Evolutionary conservation across 2,888 invertebrate genomes (phyloP).

Genomic region (Busseola fusca): DNA sequence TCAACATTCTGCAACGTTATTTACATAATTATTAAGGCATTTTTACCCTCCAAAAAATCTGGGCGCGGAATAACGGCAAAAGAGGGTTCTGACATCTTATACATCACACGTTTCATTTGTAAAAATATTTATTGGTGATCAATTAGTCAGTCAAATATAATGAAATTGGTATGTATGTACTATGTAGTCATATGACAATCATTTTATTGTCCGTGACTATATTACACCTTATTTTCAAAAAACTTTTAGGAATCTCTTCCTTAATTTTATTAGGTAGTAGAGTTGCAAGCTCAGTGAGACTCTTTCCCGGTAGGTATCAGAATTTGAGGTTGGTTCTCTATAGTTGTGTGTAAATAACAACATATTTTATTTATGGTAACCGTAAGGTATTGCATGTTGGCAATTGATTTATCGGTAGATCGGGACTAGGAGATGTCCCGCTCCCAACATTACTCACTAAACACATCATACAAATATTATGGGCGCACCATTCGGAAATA

Average conservation of each 20-base stretch:
- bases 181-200: not conserved
- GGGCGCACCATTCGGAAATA: constrained; percentile 71
- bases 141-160: too few relatives aligned
- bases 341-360: constrained; percentile 49
- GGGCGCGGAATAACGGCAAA: too few relatives aligned
- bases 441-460: constrained; percentile 81
- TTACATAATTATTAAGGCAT: not conserved
- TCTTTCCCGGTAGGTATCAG: constrained; percentile 9
- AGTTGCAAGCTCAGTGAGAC: constrained; percentile 15
- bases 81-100: not conserved
- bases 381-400: constrained; percentile 73
- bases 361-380: constrained; percentile 70
- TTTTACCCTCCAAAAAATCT: not conserved
- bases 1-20: not conserved
- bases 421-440: constrained; percentile 78
- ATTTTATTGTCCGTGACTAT: not conserved
- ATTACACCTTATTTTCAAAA: not conserved
- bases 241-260: not conserved
- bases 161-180: not conserved
- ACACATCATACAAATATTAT: constrained; percentile 77
- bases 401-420: constrained; percentile 83
- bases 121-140: not conserved
- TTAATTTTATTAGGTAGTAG: constrained; percentile 24
- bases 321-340: constrained; percentile 11
- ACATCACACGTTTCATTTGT: not conserved